Percentiles rank a stretch among this genome's conserved stretches.
Conservation (phyloP, 64 coral and sea anemone genomes). For the Pachyseris speciosa region DNA sequence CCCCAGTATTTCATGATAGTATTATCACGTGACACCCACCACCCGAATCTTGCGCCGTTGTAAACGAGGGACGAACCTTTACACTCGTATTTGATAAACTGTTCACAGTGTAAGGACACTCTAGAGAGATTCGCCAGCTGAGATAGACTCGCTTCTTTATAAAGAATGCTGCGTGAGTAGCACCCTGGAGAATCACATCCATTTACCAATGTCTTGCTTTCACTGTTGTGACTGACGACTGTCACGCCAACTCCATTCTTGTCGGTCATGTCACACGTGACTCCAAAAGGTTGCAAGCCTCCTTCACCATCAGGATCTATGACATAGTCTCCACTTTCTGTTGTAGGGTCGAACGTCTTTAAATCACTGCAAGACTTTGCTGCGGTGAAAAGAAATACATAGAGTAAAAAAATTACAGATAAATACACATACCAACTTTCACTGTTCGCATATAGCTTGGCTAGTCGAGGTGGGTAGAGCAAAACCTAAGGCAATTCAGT, state of each 20-base stretch:
- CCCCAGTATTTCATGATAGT: no score
- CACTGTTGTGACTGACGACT: not conserved
- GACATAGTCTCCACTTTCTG: not conserved
- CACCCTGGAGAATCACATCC: not conserved
- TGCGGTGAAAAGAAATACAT: not conserved
- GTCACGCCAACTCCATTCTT: not conserved
- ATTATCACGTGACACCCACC: no score
- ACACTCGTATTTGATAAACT: not conserved
- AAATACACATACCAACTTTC: no score
- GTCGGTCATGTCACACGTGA: not conserved
- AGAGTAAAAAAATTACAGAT: no score
- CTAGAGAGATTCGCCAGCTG: not conserved
- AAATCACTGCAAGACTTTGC: not conserved
- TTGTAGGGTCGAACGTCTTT: not conserved
- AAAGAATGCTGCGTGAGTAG: not conserved
- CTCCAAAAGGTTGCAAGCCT: not conserved
- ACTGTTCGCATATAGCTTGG: no score
- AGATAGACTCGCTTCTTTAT: not conserved
- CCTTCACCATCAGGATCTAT: not conserved
- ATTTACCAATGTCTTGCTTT: not conserved
- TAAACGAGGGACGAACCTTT: no score
- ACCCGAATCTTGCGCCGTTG: no score
- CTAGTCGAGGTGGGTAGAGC: no score
- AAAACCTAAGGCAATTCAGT: no score
- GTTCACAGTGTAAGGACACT: not conserved